Base-by-base conservation (phyloP, 2,113 vertebrate species). In the Garra rufa region DNA sequence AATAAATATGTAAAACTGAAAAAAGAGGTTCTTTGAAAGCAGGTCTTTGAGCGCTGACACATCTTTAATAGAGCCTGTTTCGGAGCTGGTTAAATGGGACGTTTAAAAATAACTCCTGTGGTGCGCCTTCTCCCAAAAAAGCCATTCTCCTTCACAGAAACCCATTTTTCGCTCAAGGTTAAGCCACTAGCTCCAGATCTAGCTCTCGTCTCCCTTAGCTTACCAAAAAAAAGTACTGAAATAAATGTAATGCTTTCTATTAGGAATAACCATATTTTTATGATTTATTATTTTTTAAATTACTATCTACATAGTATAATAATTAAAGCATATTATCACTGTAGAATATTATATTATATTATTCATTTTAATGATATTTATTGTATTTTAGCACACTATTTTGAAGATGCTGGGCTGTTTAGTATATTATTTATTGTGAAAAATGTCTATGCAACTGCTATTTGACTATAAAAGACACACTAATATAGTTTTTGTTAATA, bases 101-200 rank as follows among this genome's bases (percentile, higher is more conserved):
- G n/a, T 61, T 82, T 88, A 85, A 83, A 83, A 88, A 88, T 88
- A 88, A 80, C 76, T 83, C 38, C 80, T 76, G 73, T 73, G 73
- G 83, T 57, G 34, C 28, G 41, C 48, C 50, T 61, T 55, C 87
- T 83, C 84, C 48, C 30, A 70, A 88, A 84, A 83, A 55, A 61
- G 76, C 63, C 65, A 24, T 38, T 83, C 76, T 78, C 85, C 84
- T 85, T 88, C 83, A 75, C 28, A 85, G 81, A 78, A 88, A 85
- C 84, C 87, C 79, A 88, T 61, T 88, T n/a, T 88, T 81, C 48
- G 8, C 81, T 85, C 84, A 88, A 85, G 81, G 87, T 85, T 85
- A 87, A 69, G 67, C 43, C 41, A 28, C 26, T 17, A 13, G 6
- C 24, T 63, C 30, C 34, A 55, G 63, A 77, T 79, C 74, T 55